Conservation (phyloP, 1,140 invertebrate species). For the Mylabris phalerata region DNA sequence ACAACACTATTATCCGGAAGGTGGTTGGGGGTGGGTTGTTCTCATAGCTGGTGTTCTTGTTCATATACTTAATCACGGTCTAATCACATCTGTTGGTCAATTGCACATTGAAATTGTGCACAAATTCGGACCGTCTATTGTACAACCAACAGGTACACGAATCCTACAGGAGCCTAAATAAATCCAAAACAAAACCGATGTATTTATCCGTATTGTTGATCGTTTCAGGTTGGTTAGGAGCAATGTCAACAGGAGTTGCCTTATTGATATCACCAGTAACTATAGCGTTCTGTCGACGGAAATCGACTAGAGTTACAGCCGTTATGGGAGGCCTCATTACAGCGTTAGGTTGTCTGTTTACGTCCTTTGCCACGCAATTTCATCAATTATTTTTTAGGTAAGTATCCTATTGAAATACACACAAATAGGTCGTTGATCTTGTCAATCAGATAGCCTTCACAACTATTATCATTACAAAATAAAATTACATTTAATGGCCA, state of each 20-base stretch:
- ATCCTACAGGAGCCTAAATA: not conserved
- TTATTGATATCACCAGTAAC: constrained; percentile 76
- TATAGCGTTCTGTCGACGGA: constrained; percentile 76
- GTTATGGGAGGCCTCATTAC: constrained; percentile 80
- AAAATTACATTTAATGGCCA: no score
- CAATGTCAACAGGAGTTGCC: constrained; percentile 73
- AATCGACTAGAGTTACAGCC: constrained; percentile 80
- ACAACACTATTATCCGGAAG: constrained; percentile 68
- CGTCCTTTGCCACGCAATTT: constrained; percentile 80
- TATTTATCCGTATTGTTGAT: constrained; percentile 1
- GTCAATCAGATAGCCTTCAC: not conserved
- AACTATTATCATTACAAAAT: no score
- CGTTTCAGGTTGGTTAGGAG: constrained; percentile 74
- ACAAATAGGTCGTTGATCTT: constrained; percentile 3
- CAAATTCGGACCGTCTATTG: constrained; percentile 46
- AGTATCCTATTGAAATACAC: not conserved
- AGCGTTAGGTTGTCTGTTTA: constrained; percentile 80
- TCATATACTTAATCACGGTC: constrained; percentile 56
- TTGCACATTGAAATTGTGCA: constrained; percentile 47
- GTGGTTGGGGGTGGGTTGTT: constrained; percentile 69
- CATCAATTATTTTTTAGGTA: constrained; percentile 88
- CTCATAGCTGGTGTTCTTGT: constrained; percentile 53
- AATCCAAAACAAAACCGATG: not conserved
- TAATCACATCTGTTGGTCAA: constrained; percentile 53
- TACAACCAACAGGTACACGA: constrained; percentile 47